Conservation (phyloP, 2,113 vertebrate genomes). For the Ophiodon elongatus region DNA sequence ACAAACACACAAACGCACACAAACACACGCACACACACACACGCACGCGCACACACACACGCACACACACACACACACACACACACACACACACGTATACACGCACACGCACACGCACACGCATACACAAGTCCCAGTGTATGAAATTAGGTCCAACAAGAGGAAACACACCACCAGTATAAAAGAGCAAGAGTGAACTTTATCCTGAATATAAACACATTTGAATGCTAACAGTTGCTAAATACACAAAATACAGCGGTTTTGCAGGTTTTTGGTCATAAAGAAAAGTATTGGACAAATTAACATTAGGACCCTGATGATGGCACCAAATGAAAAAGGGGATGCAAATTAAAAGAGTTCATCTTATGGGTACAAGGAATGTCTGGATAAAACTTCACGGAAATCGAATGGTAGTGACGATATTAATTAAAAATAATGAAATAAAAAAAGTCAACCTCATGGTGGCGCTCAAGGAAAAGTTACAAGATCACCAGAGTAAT, state of each 20-base stretch:
- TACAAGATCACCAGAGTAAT: too few species aligned
- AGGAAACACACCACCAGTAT: background rate
- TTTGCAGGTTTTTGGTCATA: background rate
- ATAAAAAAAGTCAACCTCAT: too few species aligned
- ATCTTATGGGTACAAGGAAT: background rate
- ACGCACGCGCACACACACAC: background rate
- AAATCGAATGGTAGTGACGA: background rate
- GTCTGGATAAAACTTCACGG: background rate
- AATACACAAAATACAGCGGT: background rate
- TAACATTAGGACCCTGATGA: background rate
- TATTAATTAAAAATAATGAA: background rate
- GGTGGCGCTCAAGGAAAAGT: too few species aligned
- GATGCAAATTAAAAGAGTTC: background rate
- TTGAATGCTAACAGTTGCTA: background rate
- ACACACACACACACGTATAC: background rate
- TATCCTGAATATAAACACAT: background rate
- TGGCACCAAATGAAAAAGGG: background rate
- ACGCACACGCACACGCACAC: slow-evolving; percentile 5
- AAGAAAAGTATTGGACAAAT: background rate
- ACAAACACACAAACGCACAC: too few species aligned
- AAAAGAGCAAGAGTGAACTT: background rate
- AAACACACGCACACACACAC: too few species aligned
- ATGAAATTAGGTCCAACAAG: background rate
- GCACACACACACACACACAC: background rate
- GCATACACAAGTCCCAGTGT: background rate